phyloP scores from a whole-genome alignment of 1,140 invertebrate species.

The Hyposmocoma kahamanoa region DNA sequence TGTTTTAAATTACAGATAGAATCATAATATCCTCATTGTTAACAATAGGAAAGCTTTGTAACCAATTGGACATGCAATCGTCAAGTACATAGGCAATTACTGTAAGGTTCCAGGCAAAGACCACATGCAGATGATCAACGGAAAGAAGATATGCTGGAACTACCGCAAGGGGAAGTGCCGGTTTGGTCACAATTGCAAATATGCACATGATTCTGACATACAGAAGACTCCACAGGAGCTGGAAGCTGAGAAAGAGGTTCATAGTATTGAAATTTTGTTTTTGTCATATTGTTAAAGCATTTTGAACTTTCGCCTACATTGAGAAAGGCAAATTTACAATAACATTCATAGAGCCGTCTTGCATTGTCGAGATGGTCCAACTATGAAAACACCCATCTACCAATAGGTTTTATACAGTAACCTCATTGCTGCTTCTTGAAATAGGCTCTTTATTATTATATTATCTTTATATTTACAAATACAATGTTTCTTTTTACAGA shows the following conservation, averaged over 20 bases:
- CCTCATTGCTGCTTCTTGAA: no score
- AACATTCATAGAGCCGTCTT: no score
- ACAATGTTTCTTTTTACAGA: slow-evolving; percentile 43
- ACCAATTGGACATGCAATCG: slow-evolving; percentile 63
- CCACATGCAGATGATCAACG: slow-evolving; percentile 85
- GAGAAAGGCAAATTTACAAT: no score
- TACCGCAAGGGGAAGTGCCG: slow-evolving; percentile 92
- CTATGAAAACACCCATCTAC: no score
- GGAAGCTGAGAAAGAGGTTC: slow-evolving; percentile 72
- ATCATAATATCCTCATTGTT: no score
- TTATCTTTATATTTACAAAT: neutral
- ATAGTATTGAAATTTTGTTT: neutral
- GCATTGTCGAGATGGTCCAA: no score
- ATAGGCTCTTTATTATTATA: slow-evolving; percentile 4
- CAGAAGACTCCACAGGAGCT: slow-evolving; percentile 75
- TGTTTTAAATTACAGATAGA: no score
- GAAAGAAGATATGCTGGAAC: slow-evolving; percentile 94
- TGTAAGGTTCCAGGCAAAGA: slow-evolving; percentile 79
- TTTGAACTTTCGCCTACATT: neutral
- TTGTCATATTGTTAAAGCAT: neutral
- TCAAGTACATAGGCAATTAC: slow-evolving; percentile 74
- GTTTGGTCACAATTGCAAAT: slow-evolving; percentile 94
- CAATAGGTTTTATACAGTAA: no score
- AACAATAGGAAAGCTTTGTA: slow-evolving; percentile 29
- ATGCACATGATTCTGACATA: slow-evolving; percentile 92